Evolutionary conservation across 2,888 invertebrate species (phyloP), one percentile per base, ranked within the genome.

Genomic region (Eurytoma adleriae): DNA sequence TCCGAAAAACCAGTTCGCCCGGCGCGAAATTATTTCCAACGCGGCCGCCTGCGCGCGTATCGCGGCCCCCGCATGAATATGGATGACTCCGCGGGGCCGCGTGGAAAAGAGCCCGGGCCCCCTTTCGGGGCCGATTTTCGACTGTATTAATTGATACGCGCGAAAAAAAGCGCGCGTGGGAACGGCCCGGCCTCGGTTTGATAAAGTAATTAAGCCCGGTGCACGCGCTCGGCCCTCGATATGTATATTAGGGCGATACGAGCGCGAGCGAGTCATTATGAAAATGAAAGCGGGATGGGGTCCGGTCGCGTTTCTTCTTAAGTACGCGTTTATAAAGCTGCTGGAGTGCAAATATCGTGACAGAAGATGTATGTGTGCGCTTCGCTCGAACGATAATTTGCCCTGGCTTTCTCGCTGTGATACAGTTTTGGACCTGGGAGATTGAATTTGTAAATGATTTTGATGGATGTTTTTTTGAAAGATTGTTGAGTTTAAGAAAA

Each of bases 1-100:
- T 24, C 20, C 18, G 82, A 81, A 79, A 84, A 86, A 87, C 85
- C 86, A 83, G 84, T 85, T 86, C 84, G 83, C 80, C 80, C 84
- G 40, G 40, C 40, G 78, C 83, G 81, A 85, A 87, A 87, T 87
- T 86, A 87, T 86, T 86, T 84, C 78, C 85, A 84, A 64, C 64
- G 57, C 40, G 20, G 5, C 20, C 12, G 16, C 24, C 20, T 13
- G 56, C 16, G 16, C 16, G 56, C 56, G 56, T 18, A 4, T 4
- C 5, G n/a, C 57, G n/a, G 20, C 57, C 10, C 57, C 10, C 57
- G 57, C 20, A 62, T 24, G 61, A 40, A 40, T 40, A 40, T 40
- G 40, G 40, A 40, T 40, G 40, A 40, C 4, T 40, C 40, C 40
- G 40, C 24, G 24, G 24, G 4, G 40, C 40, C 40, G 40, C 40